These are phyloP conservation scores for Enteromius afrohamiltoni DNA, from an alignment of 2,797 vertebrate species.

Conservation along the genomic window DNA sequence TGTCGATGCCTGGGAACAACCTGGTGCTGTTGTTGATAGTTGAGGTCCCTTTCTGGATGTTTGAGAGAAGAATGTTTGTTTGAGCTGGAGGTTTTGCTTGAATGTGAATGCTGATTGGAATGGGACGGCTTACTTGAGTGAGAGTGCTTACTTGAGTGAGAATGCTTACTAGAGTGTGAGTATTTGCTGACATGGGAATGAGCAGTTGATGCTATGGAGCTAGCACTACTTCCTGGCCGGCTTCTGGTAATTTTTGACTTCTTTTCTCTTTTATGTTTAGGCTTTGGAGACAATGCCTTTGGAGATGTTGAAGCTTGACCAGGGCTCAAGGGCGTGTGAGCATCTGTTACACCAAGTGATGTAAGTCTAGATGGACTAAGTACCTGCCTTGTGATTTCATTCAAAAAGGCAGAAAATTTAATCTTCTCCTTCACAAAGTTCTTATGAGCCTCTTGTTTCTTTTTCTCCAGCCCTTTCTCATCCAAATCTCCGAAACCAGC, in stretches of 20 bases:
- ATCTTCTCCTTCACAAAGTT: constrained; percentile 78
- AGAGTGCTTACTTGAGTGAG: constrained; percentile 50
- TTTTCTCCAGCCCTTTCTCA: constrained; percentile 63
- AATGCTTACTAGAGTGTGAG: constrained; percentile 51
- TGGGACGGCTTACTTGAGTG: constrained; percentile 48
- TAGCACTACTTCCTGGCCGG: constrained; percentile 59
- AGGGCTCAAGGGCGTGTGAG: constrained; percentile 66
- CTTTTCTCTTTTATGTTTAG: constrained; percentile 55
- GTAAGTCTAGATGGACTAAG: constrained; percentile 82
- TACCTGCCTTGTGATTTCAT: constrained; percentile 86
- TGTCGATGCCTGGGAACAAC: constrained; percentile 47
- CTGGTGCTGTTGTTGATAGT: constrained; percentile 55
- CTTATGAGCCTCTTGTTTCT: constrained; percentile 68
- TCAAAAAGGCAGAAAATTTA: constrained; percentile 84
- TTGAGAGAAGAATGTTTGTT: constrained; percentile 42
- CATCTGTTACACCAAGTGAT: constrained; percentile 80
- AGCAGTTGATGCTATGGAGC: constrained; percentile 67
- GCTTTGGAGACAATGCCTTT: constrained; percentile 53
- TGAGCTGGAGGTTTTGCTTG: constrained; percentile 57
- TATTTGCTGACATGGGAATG: constrained; percentile 59
- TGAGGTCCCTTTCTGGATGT: constrained; percentile 45
- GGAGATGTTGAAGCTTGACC: constrained; percentile 46
- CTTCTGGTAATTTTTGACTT: constrained; percentile 58
- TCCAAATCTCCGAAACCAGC: constrained; percentile 59
- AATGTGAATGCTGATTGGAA: constrained; percentile 55